Base-by-base conservation (phyloP, 2,113 vertebrate genomes). In the Pantherophis guttatus region DNA sequence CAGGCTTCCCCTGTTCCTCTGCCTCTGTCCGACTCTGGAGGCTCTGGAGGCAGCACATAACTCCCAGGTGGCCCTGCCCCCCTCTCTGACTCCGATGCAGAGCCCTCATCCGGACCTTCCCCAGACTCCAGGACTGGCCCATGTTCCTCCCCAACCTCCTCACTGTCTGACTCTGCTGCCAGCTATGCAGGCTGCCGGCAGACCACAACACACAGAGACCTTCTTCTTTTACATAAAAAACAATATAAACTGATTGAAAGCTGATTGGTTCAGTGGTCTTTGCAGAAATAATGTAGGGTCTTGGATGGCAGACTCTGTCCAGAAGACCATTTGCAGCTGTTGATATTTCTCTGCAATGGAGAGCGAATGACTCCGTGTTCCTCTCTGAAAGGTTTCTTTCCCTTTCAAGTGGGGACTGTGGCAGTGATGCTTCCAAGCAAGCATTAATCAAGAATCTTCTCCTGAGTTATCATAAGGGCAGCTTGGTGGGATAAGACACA, bases 401-500 rank as follows among this genome's bases (percentile, higher is more conserved):
- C 26, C 48, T 12, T 92, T 0, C 0, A 65, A 86, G 81, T 23
- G 90, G 92, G 70, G 92, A 12, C 15, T 0, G 54, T 91, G 90
- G 8, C 91, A 95, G 92, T 62, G 88, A 91, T 0, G 1, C 58
- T 23, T 87, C 92, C 44, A 59, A 90, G 92, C 86, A 91, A 11
- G 55, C 24, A 8, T 23, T 89, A 55, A 0, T 93, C 93, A 86
- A 48, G n/a, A 8, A 3, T 33, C 58, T 87, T 92, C 93, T 93
- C 89, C 86, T 50, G 87, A 55, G 53, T 89, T 92, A 59, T 94
- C 92, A 59, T 6, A 89, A 94, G 1, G 13, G 33, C 15, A 2
- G 57, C 88, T 93, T 92, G 53, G 81, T 13, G 10, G n/a, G 65
- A 75, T 33, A 89, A 94, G 33, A 58, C 58, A 93, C 90, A 21